A percentile compares a stretch with the other conserved stretches of the same genome.
Conservation (phyloP, 2,113 vertebrate species). For the Gulo gulo region DNA sequence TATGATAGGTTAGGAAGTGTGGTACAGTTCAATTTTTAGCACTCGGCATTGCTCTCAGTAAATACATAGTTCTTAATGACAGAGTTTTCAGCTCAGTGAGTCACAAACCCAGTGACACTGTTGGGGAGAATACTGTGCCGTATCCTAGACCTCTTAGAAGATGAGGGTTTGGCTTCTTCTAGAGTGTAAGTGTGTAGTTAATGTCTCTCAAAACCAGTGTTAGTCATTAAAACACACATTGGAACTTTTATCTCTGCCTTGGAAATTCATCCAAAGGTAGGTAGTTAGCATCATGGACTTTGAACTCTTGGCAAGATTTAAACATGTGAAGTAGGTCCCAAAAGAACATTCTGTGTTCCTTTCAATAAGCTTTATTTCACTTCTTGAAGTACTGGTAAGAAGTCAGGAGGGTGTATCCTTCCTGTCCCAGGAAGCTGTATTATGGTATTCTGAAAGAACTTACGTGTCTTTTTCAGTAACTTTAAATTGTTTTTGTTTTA, state of each 20-base stretch:
- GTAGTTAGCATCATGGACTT: constrained; percentile 32
- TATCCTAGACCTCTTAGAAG: background rate
- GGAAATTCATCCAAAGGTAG: background rate
- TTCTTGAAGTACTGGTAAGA: constrained; percentile 38
- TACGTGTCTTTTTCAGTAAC: background rate
- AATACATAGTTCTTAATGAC: background rate
- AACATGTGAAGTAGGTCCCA: constrained; percentile 14
- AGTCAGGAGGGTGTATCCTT: constrained; percentile 58
- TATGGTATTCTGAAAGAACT: constrained; percentile 42
- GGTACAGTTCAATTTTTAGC: background rate
- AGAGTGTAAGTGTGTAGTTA: background rate
- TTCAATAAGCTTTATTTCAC: constrained; percentile 23
- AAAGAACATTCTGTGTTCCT: constrained; percentile 43
- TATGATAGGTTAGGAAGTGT: background rate
- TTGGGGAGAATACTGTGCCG: background rate
- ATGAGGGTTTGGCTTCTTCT: background rate
- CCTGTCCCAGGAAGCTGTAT: constrained; percentile 54
- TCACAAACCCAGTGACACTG: background rate
- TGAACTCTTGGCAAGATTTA: constrained; percentile 33
- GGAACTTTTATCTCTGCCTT: constrained; percentile 7
- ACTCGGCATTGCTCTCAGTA: background rate
- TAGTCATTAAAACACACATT: constrained; percentile 1
- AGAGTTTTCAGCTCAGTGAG: background rate
- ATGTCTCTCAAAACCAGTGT: background rate
- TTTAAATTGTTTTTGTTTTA: constrained; percentile 8